Evolutionary conservation across 2,888 invertebrate species (phyloP), one percentile per base, ranked within the genome.

Genomic region (Heteromurus nitidus): DNA sequence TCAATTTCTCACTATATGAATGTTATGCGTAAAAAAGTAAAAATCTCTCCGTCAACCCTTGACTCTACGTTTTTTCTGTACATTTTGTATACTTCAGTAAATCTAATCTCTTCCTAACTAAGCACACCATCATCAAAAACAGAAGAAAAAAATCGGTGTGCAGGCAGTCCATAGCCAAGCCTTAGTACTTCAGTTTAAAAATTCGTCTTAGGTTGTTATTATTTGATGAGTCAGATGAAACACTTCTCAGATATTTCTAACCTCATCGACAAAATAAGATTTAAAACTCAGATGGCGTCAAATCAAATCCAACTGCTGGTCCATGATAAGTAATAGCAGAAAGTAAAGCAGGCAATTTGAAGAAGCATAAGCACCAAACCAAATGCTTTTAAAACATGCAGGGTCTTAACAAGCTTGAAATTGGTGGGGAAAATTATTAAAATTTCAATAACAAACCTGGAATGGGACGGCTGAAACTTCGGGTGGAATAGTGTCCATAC

Each of bases 401-500:
- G n/a, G n/a, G n/a, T n/a, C n/a, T n/a, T n/a, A n/a, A n/a, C n/a
- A n/a, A 36, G 13, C 36, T 9, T 36, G 36, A 7, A 36, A 36
- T 7, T 36, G 9, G 36, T 13, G 36, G 13, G 36, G 13, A 13
- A 36, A 7, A 36, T 13, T 7, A 36, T 7, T 36, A 36, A 36
- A 9, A 36, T 36, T n/a, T n/a, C n/a, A n/a, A n/a, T n/a, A n/a
- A n/a, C 42, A 22, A 72, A 89, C 88, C 87, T 88, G 88, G 84
- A 89, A 90, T 80, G 96, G 94, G 1, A 96, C 95, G 11, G 95
- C 95, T 13, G 95, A 95, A 1, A 96, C 95, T 89, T 97, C 96
- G 3, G 88, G 84, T 1, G 92, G 92, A 75, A 88, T 87, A 7
- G 88, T 88, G 84, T 93, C 91, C 92, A 92, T 91, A 1, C 90